phyloP scores from a whole-genome alignment of 1,140 invertebrate species.

The Octopus sinensis region DNA sequence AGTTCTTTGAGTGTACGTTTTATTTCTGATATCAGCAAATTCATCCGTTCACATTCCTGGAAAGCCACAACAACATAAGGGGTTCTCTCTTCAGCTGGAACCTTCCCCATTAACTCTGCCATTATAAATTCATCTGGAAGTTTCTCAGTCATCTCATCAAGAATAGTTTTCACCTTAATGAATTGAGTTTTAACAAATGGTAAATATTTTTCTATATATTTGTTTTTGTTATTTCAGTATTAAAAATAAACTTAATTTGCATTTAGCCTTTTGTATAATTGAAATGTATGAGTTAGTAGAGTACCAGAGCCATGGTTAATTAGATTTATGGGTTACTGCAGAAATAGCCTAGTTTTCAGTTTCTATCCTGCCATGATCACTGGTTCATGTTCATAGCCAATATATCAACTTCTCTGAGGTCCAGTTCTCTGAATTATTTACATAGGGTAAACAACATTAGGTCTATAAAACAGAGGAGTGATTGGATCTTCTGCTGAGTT shows the following conservation, averaged over 20 bases:
- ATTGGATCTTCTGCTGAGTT: too few species aligned
- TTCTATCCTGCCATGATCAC: too few species aligned
- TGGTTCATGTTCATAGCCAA: too few species aligned
- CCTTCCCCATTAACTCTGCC: conserved; percentile 83
- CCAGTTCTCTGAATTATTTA: too few species aligned
- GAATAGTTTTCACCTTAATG: conserved; percentile 78
- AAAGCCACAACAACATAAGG: conserved; percentile 92
- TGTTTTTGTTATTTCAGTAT: neutral
- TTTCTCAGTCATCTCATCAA: conserved; percentile 90
- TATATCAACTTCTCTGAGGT: too few species aligned
- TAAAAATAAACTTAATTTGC: neutral
- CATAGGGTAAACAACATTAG: too few species aligned
- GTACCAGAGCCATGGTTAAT: too few species aligned
- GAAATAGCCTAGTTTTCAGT: too few species aligned
- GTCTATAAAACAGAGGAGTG: too few species aligned
- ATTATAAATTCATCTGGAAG: conserved; percentile 91
- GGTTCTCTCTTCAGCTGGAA: conserved; percentile 77
- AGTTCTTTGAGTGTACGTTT: conserved; percentile 82
- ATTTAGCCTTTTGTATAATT: too few species aligned
- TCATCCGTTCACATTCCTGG: conserved; percentile 94
- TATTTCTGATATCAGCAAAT: conserved; percentile 81
- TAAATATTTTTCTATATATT: neutral
- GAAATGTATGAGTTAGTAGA: too few species aligned
- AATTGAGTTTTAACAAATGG: neutral
- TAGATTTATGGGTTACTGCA: too few species aligned